Conservation (phyloP, 2,888 invertebrate species). For the Epirrhoe tristata region DNA sequence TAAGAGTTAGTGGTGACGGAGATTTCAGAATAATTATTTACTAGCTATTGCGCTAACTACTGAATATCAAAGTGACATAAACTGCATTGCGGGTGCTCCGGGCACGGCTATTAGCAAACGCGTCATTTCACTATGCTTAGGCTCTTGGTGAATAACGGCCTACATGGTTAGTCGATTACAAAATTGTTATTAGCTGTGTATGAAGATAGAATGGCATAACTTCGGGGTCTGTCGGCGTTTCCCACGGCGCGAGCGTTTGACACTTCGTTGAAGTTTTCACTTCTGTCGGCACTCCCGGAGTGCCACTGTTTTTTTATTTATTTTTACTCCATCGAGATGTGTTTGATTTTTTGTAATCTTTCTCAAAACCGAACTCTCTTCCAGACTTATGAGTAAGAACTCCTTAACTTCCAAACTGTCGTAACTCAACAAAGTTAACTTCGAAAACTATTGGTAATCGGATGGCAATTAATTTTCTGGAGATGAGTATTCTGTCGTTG, state of each 20-base stretch:
- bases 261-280: too few relatives aligned
- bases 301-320: too few relatives aligned
- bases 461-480: conserved; percentile 67
- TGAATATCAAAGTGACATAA: conserved; percentile 56
- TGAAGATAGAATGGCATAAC: too few relatives aligned
- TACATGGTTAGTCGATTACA: neutral
- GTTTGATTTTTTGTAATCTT: conserved; percentile 6
- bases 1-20: too few relatives aligned
- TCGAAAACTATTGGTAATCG: conserved; percentile 67
- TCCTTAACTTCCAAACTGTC: conserved; percentile 55
- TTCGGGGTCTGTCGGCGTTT: too few relatives aligned
- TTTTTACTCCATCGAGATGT: too few relatives aligned
- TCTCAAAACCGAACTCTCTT: conserved; percentile 6
- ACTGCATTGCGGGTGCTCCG: conserved; percentile 64
- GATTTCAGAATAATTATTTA: too few relatives aligned
- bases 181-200: neutral
- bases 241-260: too few relatives aligned
- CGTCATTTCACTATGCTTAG: conserved; percentile 54
- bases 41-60: too few relatives aligned
- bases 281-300: too few relatives aligned
- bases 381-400: conserved; percentile 39
- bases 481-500: conserved; percentile 69
- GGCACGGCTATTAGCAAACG: conserved; percentile 56
- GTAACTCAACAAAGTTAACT: conserved; percentile 66
- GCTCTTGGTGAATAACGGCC: conserved; percentile 16